Conservation (phyloP, 2,797 vertebrate genomes). For the Microchirus variegatus region DNA sequence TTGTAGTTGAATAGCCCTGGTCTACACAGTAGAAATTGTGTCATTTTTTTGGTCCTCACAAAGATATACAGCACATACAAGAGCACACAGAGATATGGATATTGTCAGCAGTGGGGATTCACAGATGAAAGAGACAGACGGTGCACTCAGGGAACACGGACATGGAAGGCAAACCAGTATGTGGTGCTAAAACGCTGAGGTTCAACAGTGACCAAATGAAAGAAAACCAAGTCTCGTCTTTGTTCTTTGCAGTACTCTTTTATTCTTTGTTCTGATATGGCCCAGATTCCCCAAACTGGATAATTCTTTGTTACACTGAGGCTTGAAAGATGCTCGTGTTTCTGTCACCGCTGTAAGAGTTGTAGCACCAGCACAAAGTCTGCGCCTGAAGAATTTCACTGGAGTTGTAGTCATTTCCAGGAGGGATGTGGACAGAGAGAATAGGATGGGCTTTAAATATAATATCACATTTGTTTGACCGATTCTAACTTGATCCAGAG, state of each 20-base stretch:
- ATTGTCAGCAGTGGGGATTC: conserved; percentile 6
- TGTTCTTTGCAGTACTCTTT: conserved; percentile 22
- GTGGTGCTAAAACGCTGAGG: neutral
- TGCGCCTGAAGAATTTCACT: neutral
- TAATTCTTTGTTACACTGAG: conserved; percentile 18
- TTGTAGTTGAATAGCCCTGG: too few relatives aligned
- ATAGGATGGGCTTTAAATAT: conserved; percentile 5
- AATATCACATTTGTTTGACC: conserved; percentile 24
- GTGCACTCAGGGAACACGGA: conserved; percentile 2
- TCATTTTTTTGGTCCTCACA: neutral
- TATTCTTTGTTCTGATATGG: conserved; percentile 32
- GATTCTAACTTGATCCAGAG: conserved; percentile 15
- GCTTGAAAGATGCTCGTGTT: conserved; percentile 10
- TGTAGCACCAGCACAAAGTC: neutral
- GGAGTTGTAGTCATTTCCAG: conserved; percentile 22
- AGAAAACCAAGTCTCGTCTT: conserved; percentile 24
- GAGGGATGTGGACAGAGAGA: conserved; percentile 15
- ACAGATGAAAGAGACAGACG: conserved; percentile 9
- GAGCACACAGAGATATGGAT: neutral
- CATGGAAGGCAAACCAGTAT: conserved; percentile 13
- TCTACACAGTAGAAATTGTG: too few relatives aligned
- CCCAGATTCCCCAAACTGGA: conserved; percentile 36
- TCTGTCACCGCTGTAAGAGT: conserved; percentile 18
- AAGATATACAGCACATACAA: neutral
- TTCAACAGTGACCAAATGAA: conserved; percentile 26